These are phyloP conservation scores for Thermophis baileyi DNA, from an alignment of 2,113 vertebrate species.

Conservation along the genomic window DNA sequence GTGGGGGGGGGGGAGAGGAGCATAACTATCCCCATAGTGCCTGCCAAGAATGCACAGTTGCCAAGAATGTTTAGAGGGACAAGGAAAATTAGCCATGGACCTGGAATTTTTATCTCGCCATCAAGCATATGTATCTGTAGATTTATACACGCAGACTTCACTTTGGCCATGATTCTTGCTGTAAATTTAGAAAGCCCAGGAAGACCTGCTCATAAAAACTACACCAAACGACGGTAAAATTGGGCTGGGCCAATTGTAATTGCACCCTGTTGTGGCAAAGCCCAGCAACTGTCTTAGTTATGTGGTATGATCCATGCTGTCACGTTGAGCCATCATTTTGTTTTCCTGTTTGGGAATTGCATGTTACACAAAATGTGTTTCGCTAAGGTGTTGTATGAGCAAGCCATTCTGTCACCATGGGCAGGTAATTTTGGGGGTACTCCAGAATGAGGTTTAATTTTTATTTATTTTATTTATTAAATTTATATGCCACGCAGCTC, in stretches of 20 bases:
- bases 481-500: neutral
- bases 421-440: neutral
- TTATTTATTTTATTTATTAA: neutral
- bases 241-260: neutral
- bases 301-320: neutral
- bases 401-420: neutral
- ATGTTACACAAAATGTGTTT: neutral
- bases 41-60: neutral
- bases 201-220: neutral
- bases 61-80: neutral
- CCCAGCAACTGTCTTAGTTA: neutral
- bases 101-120: neutral
- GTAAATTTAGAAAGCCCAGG: neutral
- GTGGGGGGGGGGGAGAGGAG: neutral
- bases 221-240: neutral
- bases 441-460: neutral
- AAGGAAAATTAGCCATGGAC: neutral
- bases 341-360: neutral
- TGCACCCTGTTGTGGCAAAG: neutral
- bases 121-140: neutral
- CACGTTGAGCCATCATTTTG: neutral
- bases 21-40: neutral
- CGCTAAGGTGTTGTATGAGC: neutral
- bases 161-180: neutral
- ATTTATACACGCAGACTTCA: neutral